Percentiles rank a stretch among this genome's conserved stretches.
phyloP scores from a whole-genome alignment of 2,797 vertebrate genomes.

The Vireo griseus region DNA sequence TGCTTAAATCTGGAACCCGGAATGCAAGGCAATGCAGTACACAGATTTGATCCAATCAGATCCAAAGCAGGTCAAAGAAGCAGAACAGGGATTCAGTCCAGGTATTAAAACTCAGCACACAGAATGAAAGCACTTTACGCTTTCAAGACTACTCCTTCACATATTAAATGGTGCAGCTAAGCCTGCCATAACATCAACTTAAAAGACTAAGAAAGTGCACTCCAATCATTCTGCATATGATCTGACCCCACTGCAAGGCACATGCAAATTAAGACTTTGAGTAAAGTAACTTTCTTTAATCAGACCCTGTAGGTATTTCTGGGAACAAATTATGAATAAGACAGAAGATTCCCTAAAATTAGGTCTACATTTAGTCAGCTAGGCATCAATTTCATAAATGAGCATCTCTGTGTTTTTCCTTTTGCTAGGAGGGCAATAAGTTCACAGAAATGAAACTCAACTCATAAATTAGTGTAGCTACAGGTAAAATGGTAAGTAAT shows the following conservation, averaged over 20 bases:
- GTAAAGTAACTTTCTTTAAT: background rate
- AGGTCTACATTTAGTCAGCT: background rate
- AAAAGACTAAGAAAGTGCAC: background rate
- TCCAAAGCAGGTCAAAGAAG: background rate
- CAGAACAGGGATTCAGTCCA: background rate
- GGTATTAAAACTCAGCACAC: conserved; percentile 48
- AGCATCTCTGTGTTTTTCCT: background rate
- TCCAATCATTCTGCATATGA: background rate
- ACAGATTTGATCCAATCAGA: background rate
- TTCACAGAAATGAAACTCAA: background rate
- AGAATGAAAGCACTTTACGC: background rate
- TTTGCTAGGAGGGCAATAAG: background rate
- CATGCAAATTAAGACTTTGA: background rate
- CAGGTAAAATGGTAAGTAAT: background rate
- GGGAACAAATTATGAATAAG: background rate
- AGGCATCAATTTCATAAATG: background rate
- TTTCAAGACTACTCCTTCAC: background rate
- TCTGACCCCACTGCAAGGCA: background rate
- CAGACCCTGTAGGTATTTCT: background rate
- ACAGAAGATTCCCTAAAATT: background rate
- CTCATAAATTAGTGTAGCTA: background rate
- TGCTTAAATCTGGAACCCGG: background rate
- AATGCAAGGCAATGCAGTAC: background rate
- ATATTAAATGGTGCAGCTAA: background rate
- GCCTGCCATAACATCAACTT: background rate